These are phyloP conservation scores for Triplophysa yarkandensis DNA, from an alignment of 2,797 vertebrate genomes.

Conservation along the genomic window DNA sequence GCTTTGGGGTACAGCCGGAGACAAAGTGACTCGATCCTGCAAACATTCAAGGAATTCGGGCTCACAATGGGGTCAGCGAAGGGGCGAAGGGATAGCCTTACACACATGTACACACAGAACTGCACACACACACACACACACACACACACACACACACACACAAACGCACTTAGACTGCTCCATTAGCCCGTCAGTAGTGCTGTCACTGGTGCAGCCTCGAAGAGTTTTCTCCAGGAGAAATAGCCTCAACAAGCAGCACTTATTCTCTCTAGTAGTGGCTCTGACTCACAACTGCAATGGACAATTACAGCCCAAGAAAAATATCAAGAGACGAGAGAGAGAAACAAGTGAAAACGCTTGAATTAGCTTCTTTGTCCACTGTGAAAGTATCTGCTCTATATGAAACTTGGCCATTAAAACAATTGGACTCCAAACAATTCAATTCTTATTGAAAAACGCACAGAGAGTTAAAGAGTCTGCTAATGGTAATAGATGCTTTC, in stretches of 20 bases:
- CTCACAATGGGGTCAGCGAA: conserved; percentile 78
- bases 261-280: conserved; percentile 19
- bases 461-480: conserved; percentile 9
- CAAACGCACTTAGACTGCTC: conserved; percentile 70
- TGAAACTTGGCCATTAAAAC: conserved; percentile 22
- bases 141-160: conserved; percentile 65
- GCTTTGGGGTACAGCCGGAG: conserved; percentile 58
- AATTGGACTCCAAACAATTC: conserved; percentile 24
- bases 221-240: conserved; percentile 51
- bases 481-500: conserved; percentile 35
- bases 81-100: conserved; percentile 80
- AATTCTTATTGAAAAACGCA: conserved; percentile 1
- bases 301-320: conserved; percentile 39
- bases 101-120: conserved; percentile 55
- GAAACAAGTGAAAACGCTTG: neutral
- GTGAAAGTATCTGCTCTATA: conserved; percentile 6
- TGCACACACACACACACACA: conserved; percentile 65
- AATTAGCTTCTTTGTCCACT: neutral
- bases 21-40: conserved; percentile 76
- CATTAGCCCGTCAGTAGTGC: conserved; percentile 69
- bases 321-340: conserved; percentile 10
- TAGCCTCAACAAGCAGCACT: conserved; percentile 33
- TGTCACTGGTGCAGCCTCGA: conserved; percentile 65
- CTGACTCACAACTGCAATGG: conserved; percentile 32
- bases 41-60: conserved; percentile 78